phyloP scores from a whole-genome alignment of 2,888 invertebrate genomes.

The Aplocera efformata region DNA sequence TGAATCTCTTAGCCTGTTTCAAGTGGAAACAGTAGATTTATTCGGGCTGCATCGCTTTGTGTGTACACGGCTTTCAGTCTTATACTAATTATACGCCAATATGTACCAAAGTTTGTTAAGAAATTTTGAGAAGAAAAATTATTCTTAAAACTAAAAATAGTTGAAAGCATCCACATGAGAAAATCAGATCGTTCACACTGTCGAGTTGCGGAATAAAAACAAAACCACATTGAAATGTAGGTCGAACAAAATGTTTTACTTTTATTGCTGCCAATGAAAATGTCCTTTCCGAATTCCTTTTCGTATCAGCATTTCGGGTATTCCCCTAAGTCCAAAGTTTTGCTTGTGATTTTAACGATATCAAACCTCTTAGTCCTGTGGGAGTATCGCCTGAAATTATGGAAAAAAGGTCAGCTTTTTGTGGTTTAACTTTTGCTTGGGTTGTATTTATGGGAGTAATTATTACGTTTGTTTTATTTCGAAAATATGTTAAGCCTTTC shows the following conservation, averaged over 20 bases:
- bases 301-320: slow-evolving; percentile 19
- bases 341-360: slow-evolving; percentile 44
- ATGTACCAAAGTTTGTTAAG: too few relatives aligned
- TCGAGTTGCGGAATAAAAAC: slow-evolving; percentile 1
- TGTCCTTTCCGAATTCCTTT: slow-evolving; percentile 17
- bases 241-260: slow-evolving; percentile 15
- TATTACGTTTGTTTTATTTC: neutral
- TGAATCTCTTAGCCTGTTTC: too few relatives aligned
- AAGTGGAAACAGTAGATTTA: too few relatives aligned
- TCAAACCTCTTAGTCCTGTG: slow-evolving; percentile 45
- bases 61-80: too few relatives aligned
- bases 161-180: neutral
- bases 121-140: too few relatives aligned
- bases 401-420: slow-evolving; percentile 41
- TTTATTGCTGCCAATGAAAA: slow-evolving; percentile 18
- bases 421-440: slow-evolving; percentile 30
- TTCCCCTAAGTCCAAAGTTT: slow-evolving; percentile 39
- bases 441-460: slow-evolving; percentile 16
- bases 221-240: slow-evolving; percentile 10
- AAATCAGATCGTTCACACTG: slow-evolving; percentile 1
- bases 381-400: slow-evolving; percentile 46
- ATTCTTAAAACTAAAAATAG: too few relatives aligned
- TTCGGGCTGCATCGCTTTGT: too few relatives aligned
- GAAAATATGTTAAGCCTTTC: neutral
- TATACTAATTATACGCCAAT: too few relatives aligned